Conservation (phyloP, 2,888 invertebrate genomes). For the Alloplasta piceator region DNA sequence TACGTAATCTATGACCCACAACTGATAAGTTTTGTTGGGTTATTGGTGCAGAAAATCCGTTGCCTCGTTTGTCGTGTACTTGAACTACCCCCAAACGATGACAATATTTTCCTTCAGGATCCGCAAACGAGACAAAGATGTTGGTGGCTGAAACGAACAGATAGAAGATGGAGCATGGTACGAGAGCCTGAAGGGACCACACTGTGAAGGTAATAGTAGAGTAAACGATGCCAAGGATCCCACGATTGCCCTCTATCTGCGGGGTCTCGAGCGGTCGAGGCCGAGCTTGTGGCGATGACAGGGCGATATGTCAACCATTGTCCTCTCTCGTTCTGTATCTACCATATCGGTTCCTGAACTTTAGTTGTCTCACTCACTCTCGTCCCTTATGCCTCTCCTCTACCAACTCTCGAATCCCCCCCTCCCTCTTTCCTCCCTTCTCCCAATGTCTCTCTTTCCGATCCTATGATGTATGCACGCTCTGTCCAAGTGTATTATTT, state of each 20-base stretch:
- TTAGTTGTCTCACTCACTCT: constrained; percentile 45
- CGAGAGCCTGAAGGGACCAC: constrained; percentile 24
- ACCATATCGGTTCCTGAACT: constrained; percentile 48
- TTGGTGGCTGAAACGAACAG: too few relatives aligned
- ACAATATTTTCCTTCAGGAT: too few relatives aligned
- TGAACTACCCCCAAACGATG: too few relatives aligned
- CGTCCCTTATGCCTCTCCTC: constrained; percentile 42
- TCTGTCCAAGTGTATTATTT: constrained; percentile 20
- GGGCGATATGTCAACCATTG: constrained; percentile 80
- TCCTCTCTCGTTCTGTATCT: constrained; percentile 68
- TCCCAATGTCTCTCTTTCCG: constrained; percentile 19
- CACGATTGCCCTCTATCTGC: constrained; percentile 64
- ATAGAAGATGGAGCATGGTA: constrained; percentile 55
- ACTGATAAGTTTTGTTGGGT: too few relatives aligned
- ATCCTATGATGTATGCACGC: constrained; percentile 5
- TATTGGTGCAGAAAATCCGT: too few relatives aligned
- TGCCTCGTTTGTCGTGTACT: too few relatives aligned
- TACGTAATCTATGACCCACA: too few relatives aligned
- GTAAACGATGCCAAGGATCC: constrained; percentile 70
- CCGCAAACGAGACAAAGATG: too few relatives aligned
- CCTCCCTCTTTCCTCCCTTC: constrained; percentile 22
- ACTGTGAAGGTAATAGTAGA: constrained; percentile 53
- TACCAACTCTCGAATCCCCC: constrained; percentile 20
- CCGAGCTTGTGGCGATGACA: constrained; percentile 77
- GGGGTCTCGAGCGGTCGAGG: constrained; percentile 50